Conservation (phyloP, 2,888 invertebrate species). For the Odontomyia ornata region DNA sequence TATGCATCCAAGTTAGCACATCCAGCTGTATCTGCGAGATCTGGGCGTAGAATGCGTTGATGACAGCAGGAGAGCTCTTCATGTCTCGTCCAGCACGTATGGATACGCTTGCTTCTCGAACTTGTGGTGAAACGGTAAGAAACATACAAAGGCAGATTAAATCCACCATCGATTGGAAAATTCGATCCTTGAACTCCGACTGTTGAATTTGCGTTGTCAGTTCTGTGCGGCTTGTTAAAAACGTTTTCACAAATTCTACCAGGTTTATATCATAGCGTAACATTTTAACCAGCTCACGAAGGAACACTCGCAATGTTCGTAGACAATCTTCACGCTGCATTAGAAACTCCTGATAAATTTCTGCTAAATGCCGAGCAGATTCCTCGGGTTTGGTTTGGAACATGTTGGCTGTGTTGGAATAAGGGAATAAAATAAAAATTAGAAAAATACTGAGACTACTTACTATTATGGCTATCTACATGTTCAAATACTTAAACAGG, state of each 20-base stretch:
- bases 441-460: neutral
- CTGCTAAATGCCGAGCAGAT: constrained; percentile 84
- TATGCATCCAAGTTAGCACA: constrained; percentile 88
- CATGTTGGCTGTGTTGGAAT: constrained; percentile 72
- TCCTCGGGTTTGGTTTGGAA: constrained; percentile 85
- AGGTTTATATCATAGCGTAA: constrained; percentile 84
- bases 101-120: constrained; percentile 72
- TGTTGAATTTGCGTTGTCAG: constrained; percentile 70
- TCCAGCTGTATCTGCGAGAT: constrained; percentile 81
- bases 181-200: constrained; percentile 80
- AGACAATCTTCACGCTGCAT: constrained; percentile 90
- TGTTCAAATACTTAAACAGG: too few species aligned
- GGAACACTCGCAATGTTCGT: constrained; percentile 82
- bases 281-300: constrained; percentile 89
- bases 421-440: neutral
- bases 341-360: constrained; percentile 86
- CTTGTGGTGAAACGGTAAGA: constrained; percentile 76
- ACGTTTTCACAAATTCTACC: constrained; percentile 78
- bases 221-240: constrained; percentile 72
- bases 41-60: constrained; percentile 61
- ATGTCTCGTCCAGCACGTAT: constrained; percentile 66
- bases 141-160: constrained; percentile 86
- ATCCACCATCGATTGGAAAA: constrained; percentile 85
- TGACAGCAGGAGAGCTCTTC: constrained; percentile 58
- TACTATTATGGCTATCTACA: too few species aligned